Base-by-base conservation (phyloP, 2,797 vertebrate species). In the Melanogrammus aeglefinus region DNA sequence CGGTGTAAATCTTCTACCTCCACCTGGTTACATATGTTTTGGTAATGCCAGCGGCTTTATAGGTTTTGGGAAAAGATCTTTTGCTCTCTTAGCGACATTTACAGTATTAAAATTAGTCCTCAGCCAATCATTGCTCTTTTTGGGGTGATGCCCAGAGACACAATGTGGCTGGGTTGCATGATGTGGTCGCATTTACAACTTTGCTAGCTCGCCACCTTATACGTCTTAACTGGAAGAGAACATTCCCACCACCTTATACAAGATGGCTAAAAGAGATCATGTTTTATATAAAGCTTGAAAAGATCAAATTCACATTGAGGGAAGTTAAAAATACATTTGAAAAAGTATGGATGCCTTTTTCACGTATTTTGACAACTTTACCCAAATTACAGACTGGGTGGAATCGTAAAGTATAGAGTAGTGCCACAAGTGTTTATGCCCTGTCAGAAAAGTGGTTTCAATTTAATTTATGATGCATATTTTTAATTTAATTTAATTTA, bases 241-340 rank as follows among this genome's bases (percentile, higher is more conserved):
- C 39, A 29, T 24, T 73, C 13, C 38, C 76, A 72, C 76, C 76
- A 47, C 72, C 76, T 14, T 71, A 77, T 77, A 57, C 41, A 21
- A 47, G 76, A 73, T 77, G 70, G 76, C 71, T 73, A 31, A 77
- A 35, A 77, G 76, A 77, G 41, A 73, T 72, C 29, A 77, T 72
- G 38, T 77, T 77, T 18, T 77, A 77, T 16, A 36, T 73, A 29
- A 77, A 77, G 21, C 39, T 71, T 29, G 66, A 72, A 41, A 77
- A 77, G 16, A 44, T 72, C 16, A 71, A 77, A 72, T 71, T 71
- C 16, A 77, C 66, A 39, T n/a, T 77, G 76, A 77, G 27, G 76
- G 66, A 66, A 29, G 27, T 5, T 47, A n/a, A 12, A 44, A 29
- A 72, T 72, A 39, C 72, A 74, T 74, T 74, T 74, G 38, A 74